Evolutionary conservation across 2,113 vertebrate species (phyloP), one percentile per base, ranked within the genome.

Genomic region (Electrona antarctica): DNA sequence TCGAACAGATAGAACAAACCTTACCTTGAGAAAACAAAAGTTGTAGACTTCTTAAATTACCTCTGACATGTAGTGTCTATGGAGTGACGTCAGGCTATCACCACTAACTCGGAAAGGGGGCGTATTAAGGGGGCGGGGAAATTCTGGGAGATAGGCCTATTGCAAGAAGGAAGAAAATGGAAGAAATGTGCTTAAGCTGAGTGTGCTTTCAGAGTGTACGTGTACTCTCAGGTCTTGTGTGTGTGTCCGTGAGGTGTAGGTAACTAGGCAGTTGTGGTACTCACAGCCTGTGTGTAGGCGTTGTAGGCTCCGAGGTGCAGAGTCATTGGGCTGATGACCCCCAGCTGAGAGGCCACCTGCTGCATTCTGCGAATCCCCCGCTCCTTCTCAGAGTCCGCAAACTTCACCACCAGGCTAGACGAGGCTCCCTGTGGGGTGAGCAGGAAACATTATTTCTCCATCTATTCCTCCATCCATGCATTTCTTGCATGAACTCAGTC

Each of bases 361-460:
- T 98, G 97, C 97, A 98, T 97, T 46, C 97, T 91, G 67, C 97
- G 90, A 70, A 97, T 94, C 6, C 95, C 95, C 15, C 97, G 89
- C 88, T 98, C 97, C 90, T 97, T 97, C 93, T 98, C 96, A 0
- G 96, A 97, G 89, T 98, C 97, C 0, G 97, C 97, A 46, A 98
- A 98, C 90, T 98, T 98, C 56, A 98, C 97, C 92, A 98, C 96
- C 83, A 98, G 94, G 90, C 97, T 98, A 88, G 97, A 98, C 0
- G 96, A 98, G 66, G 96, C 96, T 0, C 96, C 97, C 97, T 97
- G 92, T 0, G 1, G 48, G 7, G 45, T 2, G 48, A n/a, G 11
- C 11, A 14, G 10, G 33, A 70, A 49, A 59, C 21, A 68, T 73
- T 63, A 61, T 11, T 69, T 55, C 66, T 73, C 33, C 51, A 50